Percentiles rank a stretch among this genome's conserved stretches.
These are phyloP conservation scores for Terebella lapidaria DNA, from an alignment of 2,888 invertebrate species.

Conservation along the genomic window DNA sequence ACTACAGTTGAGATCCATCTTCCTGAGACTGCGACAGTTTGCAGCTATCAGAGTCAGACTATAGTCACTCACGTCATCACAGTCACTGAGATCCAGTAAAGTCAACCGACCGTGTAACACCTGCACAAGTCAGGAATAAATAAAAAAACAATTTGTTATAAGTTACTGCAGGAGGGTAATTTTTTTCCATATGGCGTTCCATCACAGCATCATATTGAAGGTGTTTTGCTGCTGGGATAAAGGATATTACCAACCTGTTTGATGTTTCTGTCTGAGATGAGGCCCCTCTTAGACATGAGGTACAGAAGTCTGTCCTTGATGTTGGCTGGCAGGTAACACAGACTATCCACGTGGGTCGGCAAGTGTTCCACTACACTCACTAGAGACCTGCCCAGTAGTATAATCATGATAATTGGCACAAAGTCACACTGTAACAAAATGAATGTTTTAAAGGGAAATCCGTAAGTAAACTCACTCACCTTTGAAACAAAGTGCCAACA, in stretches of 20 bases:
- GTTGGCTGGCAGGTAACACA: conserved; percentile 14
- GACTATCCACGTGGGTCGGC: not conserved
- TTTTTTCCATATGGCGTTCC: too few relatives aligned
- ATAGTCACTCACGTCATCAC: conserved; percentile 34
- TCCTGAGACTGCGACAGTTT: conserved; percentile 32
- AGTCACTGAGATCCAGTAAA: conserved; percentile 38
- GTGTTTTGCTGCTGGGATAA: too few relatives aligned
- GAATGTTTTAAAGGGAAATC: not conserved
- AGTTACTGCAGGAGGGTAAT: not conserved
- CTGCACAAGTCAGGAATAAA: conserved; percentile 24
- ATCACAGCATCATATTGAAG: too few relatives aligned
- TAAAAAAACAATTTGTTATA: not conserved
- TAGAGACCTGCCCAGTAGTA: conserved; percentile 5
- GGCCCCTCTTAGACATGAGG: conserved; percentile 44
- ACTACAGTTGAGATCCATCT: conserved; percentile 42
- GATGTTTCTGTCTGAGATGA: conserved; percentile 42
- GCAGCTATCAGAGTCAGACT: conserved; percentile 30
- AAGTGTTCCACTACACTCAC: conserved; percentile 1
- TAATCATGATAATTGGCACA: not conserved
- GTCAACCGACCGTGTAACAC: conserved; percentile 35
- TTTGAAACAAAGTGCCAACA: not conserved
- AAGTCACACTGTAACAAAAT: not conserved
- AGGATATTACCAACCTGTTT: too few relatives aligned
- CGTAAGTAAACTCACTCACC: not conserved
- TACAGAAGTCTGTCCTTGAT: conserved; percentile 39